Conservation (phyloP, 2,888 invertebrate genomes). For the Nomada fucata region DNA sequence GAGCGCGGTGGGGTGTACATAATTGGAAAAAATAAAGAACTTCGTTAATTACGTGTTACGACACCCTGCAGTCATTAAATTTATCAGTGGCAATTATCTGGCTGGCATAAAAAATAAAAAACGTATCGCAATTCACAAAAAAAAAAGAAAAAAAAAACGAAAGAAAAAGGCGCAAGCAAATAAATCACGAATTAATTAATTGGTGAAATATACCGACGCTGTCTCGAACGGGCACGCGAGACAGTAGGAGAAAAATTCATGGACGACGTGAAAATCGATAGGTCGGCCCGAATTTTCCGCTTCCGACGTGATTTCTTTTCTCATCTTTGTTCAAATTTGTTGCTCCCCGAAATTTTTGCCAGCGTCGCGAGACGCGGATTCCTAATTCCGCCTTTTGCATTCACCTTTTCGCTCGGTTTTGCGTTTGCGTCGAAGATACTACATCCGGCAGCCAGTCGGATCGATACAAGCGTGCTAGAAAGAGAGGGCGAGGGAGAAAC, state of each 20-base stretch:
- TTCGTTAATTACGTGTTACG: too few species aligned
- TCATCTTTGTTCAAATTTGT: not conserved
- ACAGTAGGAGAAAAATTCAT: not conserved
- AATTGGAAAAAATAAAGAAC: slow-evolving; percentile 7
- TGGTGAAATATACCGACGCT: too few species aligned
- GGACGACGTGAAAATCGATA: not conserved
- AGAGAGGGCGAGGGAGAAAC: slow-evolving; percentile 22
- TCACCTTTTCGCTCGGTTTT: slow-evolving; percentile 65
- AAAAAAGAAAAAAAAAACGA: too few species aligned
- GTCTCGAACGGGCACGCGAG: too few species aligned
- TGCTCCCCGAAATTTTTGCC: slow-evolving; percentile 24
- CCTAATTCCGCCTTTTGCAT: slow-evolving; percentile 60
- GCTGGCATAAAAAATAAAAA: too few species aligned
- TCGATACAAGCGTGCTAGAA: slow-evolving; percentile 65
- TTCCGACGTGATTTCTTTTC: too few species aligned
- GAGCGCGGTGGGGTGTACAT: not conserved
- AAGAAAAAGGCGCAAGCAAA: too few species aligned
- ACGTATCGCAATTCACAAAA: too few species aligned
- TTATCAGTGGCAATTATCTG: too few species aligned
- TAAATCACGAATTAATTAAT: too few species aligned
- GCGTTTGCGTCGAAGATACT: slow-evolving; percentile 74
- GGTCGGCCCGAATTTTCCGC: not conserved
- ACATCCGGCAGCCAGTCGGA: slow-evolving; percentile 71
- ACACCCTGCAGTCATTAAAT: not conserved
- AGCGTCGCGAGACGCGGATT: slow-evolving; percentile 28